Base-by-base conservation (phyloP, 2,888 invertebrate species). In the Epiperipatus broadwayi region DNA sequence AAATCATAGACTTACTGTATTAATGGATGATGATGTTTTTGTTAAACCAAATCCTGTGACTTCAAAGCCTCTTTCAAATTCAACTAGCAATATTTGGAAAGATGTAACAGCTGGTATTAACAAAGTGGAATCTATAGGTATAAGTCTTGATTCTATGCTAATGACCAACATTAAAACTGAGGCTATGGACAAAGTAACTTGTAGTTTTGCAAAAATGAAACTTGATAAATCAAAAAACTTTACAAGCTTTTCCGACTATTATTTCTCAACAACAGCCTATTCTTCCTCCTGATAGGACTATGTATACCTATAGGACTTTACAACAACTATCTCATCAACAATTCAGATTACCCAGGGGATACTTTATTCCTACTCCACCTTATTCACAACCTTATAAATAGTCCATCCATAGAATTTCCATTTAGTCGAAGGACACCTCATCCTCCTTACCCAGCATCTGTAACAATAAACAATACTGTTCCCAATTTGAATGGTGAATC, bases 61-160 rank as follows among this genome's bases (percentile, higher is more conserved):
- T 32, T 14, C 22, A 2, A 28, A 34, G 14, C 12, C 20, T n/a
- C 15, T 18, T 19, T 20, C 18, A 32, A 16, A 18, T 8, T 14
- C 10, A 25, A 1, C 7, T 27, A n/a, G 25, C 10, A 52, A 53
- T n/a, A 69, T 83, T 29, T 84, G 84, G 84, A 83, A 84, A 63
- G 83, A 84, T 65, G 81, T 84, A 57, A 76, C 81, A 47, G 78
- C 79, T 58, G 80, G 80, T 54, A 80, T 83, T 61, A 74, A 80
- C 57, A 83, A 81, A 60, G 75, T 83, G 55, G 83, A 84, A n/a
- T n/a, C n/a, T n/a, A n/a, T n/a, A n/a, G n/a, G n/a, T n/a, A n/a
- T n/a, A n/a, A n/a, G n/a, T n/a, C n/a, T n/a, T n/a, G n/a, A n/a
- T n/a, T n/a, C n/a, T n/a, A n/a, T n/a, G n/a, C n/a, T n/a, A n/a